Evolutionary conservation across 2,888 invertebrate genomes (phyloP).

Genomic region (Tachina fera): DNA sequence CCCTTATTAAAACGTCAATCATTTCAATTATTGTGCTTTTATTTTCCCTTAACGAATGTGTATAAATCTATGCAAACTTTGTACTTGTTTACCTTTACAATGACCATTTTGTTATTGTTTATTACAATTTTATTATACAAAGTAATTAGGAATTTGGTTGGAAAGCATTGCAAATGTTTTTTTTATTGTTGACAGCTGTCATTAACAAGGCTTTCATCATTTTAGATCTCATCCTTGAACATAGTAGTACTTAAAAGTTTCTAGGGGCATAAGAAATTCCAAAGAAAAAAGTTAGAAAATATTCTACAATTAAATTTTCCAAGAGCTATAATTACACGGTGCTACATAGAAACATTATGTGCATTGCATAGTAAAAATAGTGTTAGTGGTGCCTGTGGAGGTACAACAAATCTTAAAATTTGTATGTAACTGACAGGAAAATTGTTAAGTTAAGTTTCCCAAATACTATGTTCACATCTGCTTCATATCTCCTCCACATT

Average conservation of each 20-base stretch:
- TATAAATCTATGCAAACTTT: not conserved
- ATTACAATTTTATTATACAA: not conserved
- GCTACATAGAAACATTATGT: not conserved
- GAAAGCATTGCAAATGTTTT: slow-evolving; percentile 1
- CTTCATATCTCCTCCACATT: too few relatives aligned
- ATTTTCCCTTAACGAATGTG: not conserved
- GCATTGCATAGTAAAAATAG: not conserved
- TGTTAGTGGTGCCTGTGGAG: too few relatives aligned
- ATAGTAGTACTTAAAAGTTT: not conserved
- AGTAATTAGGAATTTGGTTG: not conserved
- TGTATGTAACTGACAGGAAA: too few relatives aligned
- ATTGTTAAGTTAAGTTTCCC: too few relatives aligned
- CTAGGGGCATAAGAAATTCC: not conserved
- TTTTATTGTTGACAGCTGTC: slow-evolving; percentile 50
- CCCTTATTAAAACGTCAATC: slow-evolving; percentile 35
- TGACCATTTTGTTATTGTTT: not conserved
- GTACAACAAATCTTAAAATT: too few relatives aligned
- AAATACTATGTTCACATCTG: too few relatives aligned
- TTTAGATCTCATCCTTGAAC: not conserved
- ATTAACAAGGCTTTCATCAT: slow-evolving; percentile 50
- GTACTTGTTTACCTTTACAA: not conserved
- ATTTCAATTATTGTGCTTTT: not conserved
- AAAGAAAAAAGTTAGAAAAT: not conserved
- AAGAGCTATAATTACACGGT: slow-evolving; percentile 17
- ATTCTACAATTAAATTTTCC: slow-evolving; percentile 1